Base-by-base conservation (phyloP, 53 echinoderm and acorn worm genomes). In the Stichopus horrens region DNA sequence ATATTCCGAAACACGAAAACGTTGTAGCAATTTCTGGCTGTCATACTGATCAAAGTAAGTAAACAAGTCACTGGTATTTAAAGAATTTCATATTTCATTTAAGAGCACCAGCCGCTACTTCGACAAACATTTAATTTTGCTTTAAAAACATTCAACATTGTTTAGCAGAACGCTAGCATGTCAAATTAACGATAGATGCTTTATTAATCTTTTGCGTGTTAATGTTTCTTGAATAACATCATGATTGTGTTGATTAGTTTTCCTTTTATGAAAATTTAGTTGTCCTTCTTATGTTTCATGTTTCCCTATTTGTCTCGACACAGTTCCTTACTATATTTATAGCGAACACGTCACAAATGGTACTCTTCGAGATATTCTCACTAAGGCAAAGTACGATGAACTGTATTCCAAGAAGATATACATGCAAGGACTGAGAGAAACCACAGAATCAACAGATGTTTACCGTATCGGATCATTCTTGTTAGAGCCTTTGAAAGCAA, bases 1-100 rank as follows among this genome's bases (percentile, higher is more conserved):
- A 68, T 68, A 68, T 68, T 68, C 71, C 71, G n/a, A 68, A 68
- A 68, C 71, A 68, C 18, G 71, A 68, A 68, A 11, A 68, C 19
- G 18, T 68, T 68, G 71, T 68, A 16, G 71, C 18, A 16, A 68
- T 16, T 68, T 13, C 18, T 13, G 16, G 18, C 5, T 13, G 16
- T 68, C n/a, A 68, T 19, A 68, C 71, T 6, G 5, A 6, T n/a
- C 71, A 16, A 16, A 18, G 71, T 68, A 68, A 68, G 71, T 4
- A 16, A 16, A 10, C 18, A 0, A 18, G 37, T 37, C 37, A 37
- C 37, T 37, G 37, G 37, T 37, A 2, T 37, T 37, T 37, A 37
- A 2, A 0, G 37, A 37, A 37, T 37, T 37, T 37, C 37, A 37
- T 37, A 37, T 2, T 37, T 37, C 37, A 37, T 37, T 37, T 37